Base-by-base conservation (phyloP, 2,797 vertebrate species). In the Lagodon rhomboides region DNA sequence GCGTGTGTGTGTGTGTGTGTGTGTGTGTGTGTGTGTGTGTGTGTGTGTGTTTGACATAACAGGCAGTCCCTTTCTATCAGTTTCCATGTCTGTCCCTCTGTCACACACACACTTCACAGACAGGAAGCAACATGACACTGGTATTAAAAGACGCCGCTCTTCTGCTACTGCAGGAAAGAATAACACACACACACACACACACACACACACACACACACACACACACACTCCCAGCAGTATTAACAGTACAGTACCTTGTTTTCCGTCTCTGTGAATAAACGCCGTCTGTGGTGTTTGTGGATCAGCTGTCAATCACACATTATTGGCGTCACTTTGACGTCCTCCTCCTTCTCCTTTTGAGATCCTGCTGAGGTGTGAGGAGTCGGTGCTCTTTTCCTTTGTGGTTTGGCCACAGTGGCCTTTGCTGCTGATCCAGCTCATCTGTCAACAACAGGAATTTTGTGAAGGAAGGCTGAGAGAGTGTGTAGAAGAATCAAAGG, bases 61-160 rank as follows among this genome's bases (percentile, higher is more conserved):
- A 76, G 64, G 11, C 75, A 46, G 71, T 47, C 80, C 51, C 25
- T 82, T 72, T 83, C 66, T 84, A 71, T 85, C 58, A 64, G 68
- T 61, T 49, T 74, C 46, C 64, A 46, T 79, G 73, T 69, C 9
- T 59, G 15, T 72, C 46, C 49, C 56, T 41, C 70, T 75, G 34
- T 17, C 68, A 53, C 49, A 73, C 59, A 77, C 86, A 75, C 78
- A 77, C 71, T 72, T 70, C 54, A 56, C 55, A 78, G 68, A 77
- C 73, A 75, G 82, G 82, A 87, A 87, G 76, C 66, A 82, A 81
- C 72, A 70, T 44, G 79, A 82, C 67, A 73, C 81, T 55, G 2
- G 50, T 63, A 46, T 68, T 58, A 78, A 77, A 73, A 63, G 38
- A 77, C 20, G 27, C 12, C 50, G 34, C 49, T 70, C 55, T 68